A percentile compares a stretch with the other conserved stretches of the same genome.
Conservation (phyloP, 30 jellyfish, hydroid and myxozoan species). For the Cassiopea andromeda region DNA sequence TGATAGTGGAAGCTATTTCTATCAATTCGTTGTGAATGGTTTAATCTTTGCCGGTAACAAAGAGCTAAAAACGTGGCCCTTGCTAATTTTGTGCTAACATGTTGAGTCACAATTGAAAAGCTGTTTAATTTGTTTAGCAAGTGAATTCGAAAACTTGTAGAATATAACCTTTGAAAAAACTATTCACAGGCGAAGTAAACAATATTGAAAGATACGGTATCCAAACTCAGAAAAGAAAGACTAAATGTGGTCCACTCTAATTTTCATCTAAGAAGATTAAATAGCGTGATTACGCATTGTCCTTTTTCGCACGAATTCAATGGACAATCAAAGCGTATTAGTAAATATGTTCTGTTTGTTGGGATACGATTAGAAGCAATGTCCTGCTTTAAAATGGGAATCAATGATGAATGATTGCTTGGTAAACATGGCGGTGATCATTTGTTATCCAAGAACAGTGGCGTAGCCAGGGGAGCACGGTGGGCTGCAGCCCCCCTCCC, state of each 20-base stretch:
- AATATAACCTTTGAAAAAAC: not conserved
- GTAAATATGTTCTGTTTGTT: slow-evolving; percentile 17
- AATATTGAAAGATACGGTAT: not conserved
- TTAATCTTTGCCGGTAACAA: not conserved
- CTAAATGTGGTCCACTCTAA: not conserved
- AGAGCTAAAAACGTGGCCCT: not conserved
- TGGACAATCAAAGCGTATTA: slow-evolving; percentile 7
- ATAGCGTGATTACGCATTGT: not conserved
- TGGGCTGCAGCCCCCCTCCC: too few relatives aligned
- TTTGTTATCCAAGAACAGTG: not conserved
- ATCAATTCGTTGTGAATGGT: too few relatives aligned
- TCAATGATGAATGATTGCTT: not conserved
- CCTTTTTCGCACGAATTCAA: slow-evolving; percentile 34
- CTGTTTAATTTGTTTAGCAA: not conserved
- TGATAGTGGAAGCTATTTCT: too few relatives aligned
- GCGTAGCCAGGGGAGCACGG: not conserved
- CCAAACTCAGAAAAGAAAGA: not conserved
- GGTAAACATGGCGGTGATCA: not conserved
- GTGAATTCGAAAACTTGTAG: not conserved
- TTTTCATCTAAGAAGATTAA: not conserved
- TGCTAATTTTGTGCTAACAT: not conserved
- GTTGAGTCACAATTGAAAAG: not conserved
- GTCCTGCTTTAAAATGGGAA: not conserved
- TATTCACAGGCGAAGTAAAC: not conserved
- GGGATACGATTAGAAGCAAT: slow-evolving; percentile 1